A percentile compares a stretch with the other conserved stretches of the same genome.
Conservation (phyloP, 2,113 vertebrate genomes). For the Tragelaphus buxtoni region DNA sequence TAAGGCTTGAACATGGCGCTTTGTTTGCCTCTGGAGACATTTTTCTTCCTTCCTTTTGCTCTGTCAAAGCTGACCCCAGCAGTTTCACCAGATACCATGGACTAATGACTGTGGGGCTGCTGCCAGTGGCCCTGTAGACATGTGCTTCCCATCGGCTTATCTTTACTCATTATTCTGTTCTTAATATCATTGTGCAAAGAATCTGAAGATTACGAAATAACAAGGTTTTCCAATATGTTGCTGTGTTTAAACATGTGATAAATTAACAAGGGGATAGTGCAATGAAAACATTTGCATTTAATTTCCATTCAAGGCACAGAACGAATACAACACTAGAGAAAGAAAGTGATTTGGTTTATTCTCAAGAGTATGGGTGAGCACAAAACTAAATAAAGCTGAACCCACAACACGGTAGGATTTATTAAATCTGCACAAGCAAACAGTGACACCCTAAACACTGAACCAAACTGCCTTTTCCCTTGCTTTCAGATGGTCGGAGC, state of each 20-base stretch:
- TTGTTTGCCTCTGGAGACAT: neutral
- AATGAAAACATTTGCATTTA: slow-evolving; percentile 63
- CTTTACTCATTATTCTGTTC: slow-evolving; percentile 60
- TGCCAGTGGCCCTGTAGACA: slow-evolving; percentile 61
- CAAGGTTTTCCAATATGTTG: slow-evolving; percentile 61
- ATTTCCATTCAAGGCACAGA: slow-evolving; percentile 56
- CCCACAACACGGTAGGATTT: slow-evolving; percentile 18
- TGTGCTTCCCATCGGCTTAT: slow-evolving; percentile 62
- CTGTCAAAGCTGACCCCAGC: slow-evolving; percentile 43
- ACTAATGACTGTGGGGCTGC: slow-evolving; percentile 35
- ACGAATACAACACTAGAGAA: neutral
- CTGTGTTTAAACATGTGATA: slow-evolving; percentile 64
- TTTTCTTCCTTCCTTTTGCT: slow-evolving; percentile 23
- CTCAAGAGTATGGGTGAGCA: slow-evolving; percentile 59
- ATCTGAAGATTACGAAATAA: slow-evolving; percentile 63
- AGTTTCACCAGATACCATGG: slow-evolving; percentile 29
- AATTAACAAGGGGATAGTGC: slow-evolving; percentile 54
- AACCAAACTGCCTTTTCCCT: neutral
- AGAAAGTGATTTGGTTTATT: slow-evolving; percentile 30
- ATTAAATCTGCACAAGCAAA: slow-evolving; percentile 35
- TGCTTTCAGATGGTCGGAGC: neutral
- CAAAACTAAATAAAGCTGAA: slow-evolving; percentile 52
- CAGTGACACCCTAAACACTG: slow-evolving; percentile 4
- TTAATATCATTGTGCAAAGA: slow-evolving; percentile 67
- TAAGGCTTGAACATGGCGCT: neutral